These are phyloP conservation scores for Encarsia formosa DNA, from an alignment of 2,888 invertebrate species.

Conservation along the genomic window DNA sequence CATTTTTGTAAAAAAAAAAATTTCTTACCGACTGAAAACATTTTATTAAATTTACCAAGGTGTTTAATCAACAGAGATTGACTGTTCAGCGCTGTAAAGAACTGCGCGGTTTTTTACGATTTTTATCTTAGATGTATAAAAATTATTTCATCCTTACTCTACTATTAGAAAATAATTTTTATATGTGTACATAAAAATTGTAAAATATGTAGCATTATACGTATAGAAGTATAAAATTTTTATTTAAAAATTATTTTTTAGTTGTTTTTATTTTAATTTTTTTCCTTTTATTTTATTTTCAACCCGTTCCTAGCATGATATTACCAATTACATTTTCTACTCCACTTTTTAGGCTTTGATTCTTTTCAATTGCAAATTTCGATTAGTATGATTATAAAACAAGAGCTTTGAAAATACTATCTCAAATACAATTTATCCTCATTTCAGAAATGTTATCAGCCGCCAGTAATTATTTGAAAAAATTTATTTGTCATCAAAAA, in stretches of 20 bases:
- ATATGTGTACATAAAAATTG: constrained; percentile 29
- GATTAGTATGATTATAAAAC: too few species aligned
- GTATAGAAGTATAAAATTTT: constrained; percentile 23
- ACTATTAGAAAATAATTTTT: constrained; percentile 27
- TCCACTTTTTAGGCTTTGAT: not conserved
- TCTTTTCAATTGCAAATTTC: too few species aligned
- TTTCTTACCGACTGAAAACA: too few species aligned
- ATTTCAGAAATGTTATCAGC: too few species aligned
- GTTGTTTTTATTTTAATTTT: constrained; percentile 27
- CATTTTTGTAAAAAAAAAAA: too few species aligned
- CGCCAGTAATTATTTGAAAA: too few species aligned
- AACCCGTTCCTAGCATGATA: not conserved
- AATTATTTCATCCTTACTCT: constrained; percentile 22
- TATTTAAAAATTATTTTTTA: constrained; percentile 27
- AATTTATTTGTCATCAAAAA: too few species aligned
- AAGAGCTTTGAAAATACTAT: too few species aligned
- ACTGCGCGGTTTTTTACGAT: constrained; percentile 24
- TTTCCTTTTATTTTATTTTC: constrained; percentile 11
- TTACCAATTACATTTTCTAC: not conserved
- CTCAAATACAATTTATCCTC: too few species aligned
- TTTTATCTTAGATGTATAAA: constrained; percentile 28
- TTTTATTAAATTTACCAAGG: too few species aligned
- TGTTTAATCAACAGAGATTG: constrained; percentile 22
- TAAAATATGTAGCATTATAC: constrained; percentile 26
- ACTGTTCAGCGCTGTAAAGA: constrained; percentile 17